These are phyloP conservation scores for Elephantulus edwardii DNA, from an alignment of 2,113 vertebrate genomes.

Conservation along the genomic window DNA sequence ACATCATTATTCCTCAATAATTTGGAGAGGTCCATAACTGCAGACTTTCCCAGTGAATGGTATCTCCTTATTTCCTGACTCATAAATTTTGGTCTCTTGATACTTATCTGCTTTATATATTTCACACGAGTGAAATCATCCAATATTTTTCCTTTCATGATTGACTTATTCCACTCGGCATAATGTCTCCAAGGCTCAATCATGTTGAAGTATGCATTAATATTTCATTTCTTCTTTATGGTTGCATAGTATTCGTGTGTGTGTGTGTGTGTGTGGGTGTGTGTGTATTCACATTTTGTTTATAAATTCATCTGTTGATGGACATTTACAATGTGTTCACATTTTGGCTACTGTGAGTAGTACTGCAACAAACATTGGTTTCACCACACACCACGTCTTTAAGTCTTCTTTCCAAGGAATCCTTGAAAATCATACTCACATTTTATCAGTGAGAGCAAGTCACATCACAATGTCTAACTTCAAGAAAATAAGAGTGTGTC, in stretches of 20 bases:
- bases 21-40: no score
- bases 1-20: no score
- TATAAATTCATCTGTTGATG: not conserved
- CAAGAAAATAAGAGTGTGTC: not conserved
- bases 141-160: not conserved
- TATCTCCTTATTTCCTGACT: no score
- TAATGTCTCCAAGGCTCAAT: not conserved
- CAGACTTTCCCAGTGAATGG: no score
- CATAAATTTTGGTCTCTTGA: not conserved
- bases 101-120: not conserved
- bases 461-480: not conserved
- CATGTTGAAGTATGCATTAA: not conserved
- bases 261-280: accelerated
- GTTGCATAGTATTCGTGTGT: not conserved
- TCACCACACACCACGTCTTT: not conserved
- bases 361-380: no score
- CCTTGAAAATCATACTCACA: not conserved
- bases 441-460: not conserved
- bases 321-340: not conserved
- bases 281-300: not conserved
- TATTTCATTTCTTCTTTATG: not conserved
- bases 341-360: not conserved
- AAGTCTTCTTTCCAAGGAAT: not conserved
- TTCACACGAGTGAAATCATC: not conserved
- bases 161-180: not conserved